Conservation (phyloP, 2,888 invertebrate species). For the Plusia festucae region DNA sequence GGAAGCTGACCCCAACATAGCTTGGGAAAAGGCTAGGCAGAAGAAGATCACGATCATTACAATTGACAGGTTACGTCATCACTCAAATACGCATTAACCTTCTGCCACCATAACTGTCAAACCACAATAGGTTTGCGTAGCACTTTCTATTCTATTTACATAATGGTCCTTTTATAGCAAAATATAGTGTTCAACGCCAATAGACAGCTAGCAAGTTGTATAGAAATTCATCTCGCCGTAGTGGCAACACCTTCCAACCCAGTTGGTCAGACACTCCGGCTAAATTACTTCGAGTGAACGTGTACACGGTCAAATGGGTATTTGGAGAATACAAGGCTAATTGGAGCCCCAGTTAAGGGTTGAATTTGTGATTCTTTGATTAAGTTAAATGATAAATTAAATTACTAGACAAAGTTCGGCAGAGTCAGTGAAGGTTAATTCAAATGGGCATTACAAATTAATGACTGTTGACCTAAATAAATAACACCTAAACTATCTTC, state of each 20-base stretch:
- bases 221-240: conserved; percentile 1
- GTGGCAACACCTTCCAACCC: background rate
- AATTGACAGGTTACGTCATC: too few relatives aligned
- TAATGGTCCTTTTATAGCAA: conserved; percentile 59
- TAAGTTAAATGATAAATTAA: background rate
- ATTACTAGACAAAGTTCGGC: background rate
- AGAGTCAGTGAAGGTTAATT: too few relatives aligned
- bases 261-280: background rate
- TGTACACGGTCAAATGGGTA: conserved; percentile 1
- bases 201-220: conserved; percentile 28
- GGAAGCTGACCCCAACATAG: too few relatives aligned
- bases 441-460: too few relatives aligned
- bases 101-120: conserved; percentile 8
- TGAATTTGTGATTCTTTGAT: conserved; percentile 4
- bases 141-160: conserved; percentile 66
- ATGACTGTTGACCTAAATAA: too few relatives aligned
- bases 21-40: too few relatives aligned
- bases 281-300: background rate
- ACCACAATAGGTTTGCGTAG: conserved; percentile 52
- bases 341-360: background rate
- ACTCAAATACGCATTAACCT: too few relatives aligned
- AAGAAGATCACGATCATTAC: too few relatives aligned
- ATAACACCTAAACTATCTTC: too few relatives aligned
- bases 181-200: conserved; percentile 59
- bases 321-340: background rate